These are phyloP conservation scores for Cichladusa arquata DNA, from an alignment of 2,113 vertebrate species.

Conservation along the genomic window DNA sequence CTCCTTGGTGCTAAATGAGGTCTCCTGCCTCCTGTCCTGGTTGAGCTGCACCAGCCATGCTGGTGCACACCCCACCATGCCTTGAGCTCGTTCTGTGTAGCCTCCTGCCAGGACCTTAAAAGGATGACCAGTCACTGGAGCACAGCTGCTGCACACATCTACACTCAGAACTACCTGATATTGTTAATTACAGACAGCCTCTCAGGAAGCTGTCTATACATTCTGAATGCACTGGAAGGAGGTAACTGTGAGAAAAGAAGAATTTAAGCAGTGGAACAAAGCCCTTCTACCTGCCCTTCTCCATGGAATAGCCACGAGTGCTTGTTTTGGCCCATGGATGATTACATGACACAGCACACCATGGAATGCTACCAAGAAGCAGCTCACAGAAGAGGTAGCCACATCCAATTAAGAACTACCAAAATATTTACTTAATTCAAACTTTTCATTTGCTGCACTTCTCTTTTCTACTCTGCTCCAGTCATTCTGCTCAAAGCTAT, in stretches of 20 bases:
- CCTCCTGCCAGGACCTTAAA: not conserved
- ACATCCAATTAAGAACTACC: not conserved
- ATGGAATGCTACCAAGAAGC: not conserved
- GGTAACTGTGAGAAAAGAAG: not conserved
- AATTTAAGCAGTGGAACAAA: not conserved
- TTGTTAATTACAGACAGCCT: not conserved
- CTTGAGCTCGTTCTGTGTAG: not conserved
- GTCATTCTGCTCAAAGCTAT: not conserved
- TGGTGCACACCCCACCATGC: not conserved
- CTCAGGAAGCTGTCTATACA: not conserved
- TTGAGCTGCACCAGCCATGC: not conserved
- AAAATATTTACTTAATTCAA: not conserved
- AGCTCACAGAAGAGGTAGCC: not conserved
- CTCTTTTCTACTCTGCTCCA: not conserved
- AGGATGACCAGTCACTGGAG: not conserved
- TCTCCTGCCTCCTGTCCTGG: not conserved
- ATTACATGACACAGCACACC: not conserved
- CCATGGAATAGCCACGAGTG: rapidly evolving
- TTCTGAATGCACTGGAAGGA: not conserved
- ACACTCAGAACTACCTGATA: not conserved
- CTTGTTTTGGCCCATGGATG: not conserved
- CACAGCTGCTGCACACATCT: not conserved
- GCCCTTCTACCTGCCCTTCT: not conserved
- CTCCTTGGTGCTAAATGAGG: not conserved
- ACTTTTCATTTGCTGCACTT: not conserved